phyloP scores from a whole-genome alignment of 2,797 vertebrate species.

The Intellagama lesueurii region DNA sequence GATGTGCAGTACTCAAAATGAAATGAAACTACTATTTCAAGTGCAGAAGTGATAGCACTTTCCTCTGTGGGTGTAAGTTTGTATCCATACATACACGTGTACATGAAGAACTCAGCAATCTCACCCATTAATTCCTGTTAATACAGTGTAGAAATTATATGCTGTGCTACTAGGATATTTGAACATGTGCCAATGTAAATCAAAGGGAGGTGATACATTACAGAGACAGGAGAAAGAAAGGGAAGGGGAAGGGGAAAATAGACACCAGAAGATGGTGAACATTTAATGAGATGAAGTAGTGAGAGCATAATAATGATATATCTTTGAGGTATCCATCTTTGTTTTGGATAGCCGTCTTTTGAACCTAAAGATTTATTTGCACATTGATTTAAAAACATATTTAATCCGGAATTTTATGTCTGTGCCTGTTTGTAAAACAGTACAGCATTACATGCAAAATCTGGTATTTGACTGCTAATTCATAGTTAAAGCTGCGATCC shows the following conservation, averaged over 20 bases:
- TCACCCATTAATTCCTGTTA: constrained; percentile 43
- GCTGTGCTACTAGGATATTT: constrained; percentile 14
- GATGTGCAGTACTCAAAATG: constrained; percentile 46
- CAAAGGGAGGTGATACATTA: constrained; percentile 33
- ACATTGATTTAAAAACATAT: neutral
- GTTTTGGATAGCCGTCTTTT: neutral
- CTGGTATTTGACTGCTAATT: neutral
- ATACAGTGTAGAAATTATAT: constrained; percentile 43
- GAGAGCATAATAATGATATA: neutral
- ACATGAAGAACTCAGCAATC: constrained; percentile 43
- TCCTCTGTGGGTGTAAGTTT: neutral
- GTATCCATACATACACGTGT: neutral
- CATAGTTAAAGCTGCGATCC: neutral
- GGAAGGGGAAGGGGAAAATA: constrained; percentile 32
- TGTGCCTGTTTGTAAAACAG: neutral
- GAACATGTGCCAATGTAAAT: constrained; percentile 16
- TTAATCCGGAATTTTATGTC: neutral
- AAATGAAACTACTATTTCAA: constrained; percentile 57
- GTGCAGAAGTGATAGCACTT: constrained; percentile 30
- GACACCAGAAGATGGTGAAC: constrained; percentile 21
- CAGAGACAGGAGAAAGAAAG: constrained; percentile 14
- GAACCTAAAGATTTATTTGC: neutral
- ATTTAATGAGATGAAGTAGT: constrained; percentile 38
- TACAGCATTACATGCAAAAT: neutral
- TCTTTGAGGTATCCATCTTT: neutral